Conservation (phyloP, 2,797 vertebrate species). For the Leucoraja ocellata region DNA sequence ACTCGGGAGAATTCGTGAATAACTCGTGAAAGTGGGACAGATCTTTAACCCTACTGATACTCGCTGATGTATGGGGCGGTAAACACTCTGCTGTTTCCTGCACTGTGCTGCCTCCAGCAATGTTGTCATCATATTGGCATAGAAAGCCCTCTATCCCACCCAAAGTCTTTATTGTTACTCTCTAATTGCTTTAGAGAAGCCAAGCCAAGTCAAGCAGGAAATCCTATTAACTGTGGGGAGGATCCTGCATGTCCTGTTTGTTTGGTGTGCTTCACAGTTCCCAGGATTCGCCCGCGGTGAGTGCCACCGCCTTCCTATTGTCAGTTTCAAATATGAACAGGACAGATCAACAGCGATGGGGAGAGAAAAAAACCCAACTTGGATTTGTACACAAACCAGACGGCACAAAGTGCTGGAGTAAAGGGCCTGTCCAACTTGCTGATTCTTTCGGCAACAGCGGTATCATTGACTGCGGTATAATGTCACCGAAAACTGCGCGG, state of each 20-base stretch:
- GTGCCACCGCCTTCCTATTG: neutral
- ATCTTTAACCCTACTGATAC: no score
- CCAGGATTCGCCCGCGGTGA: neutral
- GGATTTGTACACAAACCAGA: neutral
- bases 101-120: no score
- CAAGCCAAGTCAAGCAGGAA: neutral
- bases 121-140: neutral
- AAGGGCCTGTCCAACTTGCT: no score
- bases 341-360: neutral
- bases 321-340: neutral
- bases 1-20: no score
- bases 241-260: neutral
- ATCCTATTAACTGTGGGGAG: neutral
- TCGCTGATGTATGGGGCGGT: no score
- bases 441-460: no score
- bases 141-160: neutral
- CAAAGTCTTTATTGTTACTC: neutral
- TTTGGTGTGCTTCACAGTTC: neutral
- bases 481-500: no score
- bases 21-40: no score
- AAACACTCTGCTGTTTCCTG: no score
- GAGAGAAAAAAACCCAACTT: neutral
- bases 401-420: no score
- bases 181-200: neutral
- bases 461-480: no score